Conservation (phyloP, 2,888 invertebrate species). For the Nephrotoma flavescens region DNA sequence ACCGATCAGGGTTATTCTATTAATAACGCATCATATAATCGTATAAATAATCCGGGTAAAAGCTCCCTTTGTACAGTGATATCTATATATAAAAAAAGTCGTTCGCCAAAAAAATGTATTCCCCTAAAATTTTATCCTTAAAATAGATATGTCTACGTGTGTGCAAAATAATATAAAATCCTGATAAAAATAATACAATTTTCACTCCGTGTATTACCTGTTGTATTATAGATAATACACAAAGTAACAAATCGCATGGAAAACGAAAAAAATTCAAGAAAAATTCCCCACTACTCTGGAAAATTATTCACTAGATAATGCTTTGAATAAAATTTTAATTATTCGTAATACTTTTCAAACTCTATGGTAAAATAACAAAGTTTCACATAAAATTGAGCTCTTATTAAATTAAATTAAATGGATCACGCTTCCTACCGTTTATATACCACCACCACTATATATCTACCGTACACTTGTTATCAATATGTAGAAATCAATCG, state of each 20-base stretch:
- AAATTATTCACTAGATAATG: background rate
- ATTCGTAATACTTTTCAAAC: too few relatives aligned
- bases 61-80: background rate
- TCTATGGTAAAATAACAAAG: too few relatives aligned
- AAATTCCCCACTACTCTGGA: background rate
- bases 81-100: background rate
- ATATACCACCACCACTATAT: too few relatives aligned
- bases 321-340: background rate
- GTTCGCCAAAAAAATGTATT: background rate
- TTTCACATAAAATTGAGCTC: background rate
- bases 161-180: background rate
- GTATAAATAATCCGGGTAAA: background rate
- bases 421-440: background rate
- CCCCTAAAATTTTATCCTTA: background rate
- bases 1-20: background rate
- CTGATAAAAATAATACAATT: background rate
- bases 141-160: background rate
- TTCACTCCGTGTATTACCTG: background rate
- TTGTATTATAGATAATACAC: background rate
- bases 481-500: background rate
- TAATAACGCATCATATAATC: background rate
- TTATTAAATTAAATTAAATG: background rate
- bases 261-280: background rate
- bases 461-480: background rate
- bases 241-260: background rate